Evolutionary conservation across 1,140 invertebrate species (phyloP), one percentile per base, ranked within the genome.

Genomic region (Lepidurus couesii): DNA sequence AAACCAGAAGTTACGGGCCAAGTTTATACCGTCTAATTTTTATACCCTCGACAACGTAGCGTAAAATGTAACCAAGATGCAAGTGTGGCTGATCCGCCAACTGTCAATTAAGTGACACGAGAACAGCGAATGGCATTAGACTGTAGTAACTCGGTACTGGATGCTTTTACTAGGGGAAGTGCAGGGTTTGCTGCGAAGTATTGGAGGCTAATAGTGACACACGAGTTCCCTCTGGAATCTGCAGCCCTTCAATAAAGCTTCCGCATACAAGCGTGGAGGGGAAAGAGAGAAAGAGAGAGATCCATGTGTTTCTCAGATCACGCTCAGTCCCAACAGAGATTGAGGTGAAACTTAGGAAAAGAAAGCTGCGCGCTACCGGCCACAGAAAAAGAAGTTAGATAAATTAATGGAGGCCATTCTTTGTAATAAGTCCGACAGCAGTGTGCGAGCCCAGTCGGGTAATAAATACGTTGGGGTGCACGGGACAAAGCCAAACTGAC

Each of bases 361-460:
- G 53, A 65, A 65, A n/a, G n/a, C 53, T 21, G 53, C 21, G 13
- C 53, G 53, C 53, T 21, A 16, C 45, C 21, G 53, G 53, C 13
- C 53, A 65, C 53, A 65, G 53, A 65, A 65, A 34, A 34, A 65
- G 53, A 65, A 65, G 4, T 65, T 65, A 16, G 53, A 65, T 65
- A 65, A 65, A 65, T 65, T 65, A 65, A 65, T 65, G 53, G 53
- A 21, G 21, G 9, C 53, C 53, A 65, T 65, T 65, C 53, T 65
- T 65, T 65, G 53, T 65, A 65, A 65, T 65, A 65, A 65, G 53
- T 21, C 53, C 21, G 53, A 65, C 53, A 65, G 53, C 9, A 65
- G 53, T 65, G 53, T 65, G 53, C 53, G n/a, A 65, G 53, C n/a
- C 34, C 53, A 21, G 53, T 65, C 53, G 16, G 53, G 53, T 65